Percentiles rank a stretch among this genome's conserved stretches.
phyloP scores from a whole-genome alignment of 2,113 vertebrate species.

The Azemiops feae region DNA sequence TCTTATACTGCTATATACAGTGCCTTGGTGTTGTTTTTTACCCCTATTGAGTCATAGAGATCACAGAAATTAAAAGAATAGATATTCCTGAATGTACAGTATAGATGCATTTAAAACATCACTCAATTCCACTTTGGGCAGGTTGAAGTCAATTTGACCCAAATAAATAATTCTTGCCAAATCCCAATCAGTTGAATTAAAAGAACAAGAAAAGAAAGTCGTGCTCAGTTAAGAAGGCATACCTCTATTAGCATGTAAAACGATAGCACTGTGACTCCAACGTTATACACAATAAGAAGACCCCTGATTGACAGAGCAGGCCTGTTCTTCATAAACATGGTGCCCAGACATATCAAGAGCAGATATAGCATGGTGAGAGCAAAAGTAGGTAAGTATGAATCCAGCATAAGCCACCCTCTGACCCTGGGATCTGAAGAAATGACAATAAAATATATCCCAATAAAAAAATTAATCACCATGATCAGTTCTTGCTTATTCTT shows the following conservation, averaged over 20 bases:
- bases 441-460: not conserved
- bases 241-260: slow-evolving; percentile 86
- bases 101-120: not conserved
- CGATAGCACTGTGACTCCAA: slow-evolving; percentile 82
- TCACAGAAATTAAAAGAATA: not conserved
- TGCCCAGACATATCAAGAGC: slow-evolving; percentile 79
- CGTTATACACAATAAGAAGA: slow-evolving; percentile 80
- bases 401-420: slow-evolving; percentile 86
- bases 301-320: slow-evolving; percentile 78
- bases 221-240: slow-evolving; percentile 31
- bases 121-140: not conserved
- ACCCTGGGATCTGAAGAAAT: slow-evolving; percentile 78
- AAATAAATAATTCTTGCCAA: not conserved
- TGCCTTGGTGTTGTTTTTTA: not conserved
- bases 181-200: not conserved
- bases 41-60: not conserved
- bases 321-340: slow-evolving; percentile 79
- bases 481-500: not conserved
- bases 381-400: slow-evolving; percentile 84
- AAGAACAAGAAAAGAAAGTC: not conserved
- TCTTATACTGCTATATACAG: not conserved
- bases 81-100: not conserved
- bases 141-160: not conserved
- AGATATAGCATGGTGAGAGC: slow-evolving; percentile 77
- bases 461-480: not conserved